A percentile compares a stretch with the other conserved stretches of the same genome.
These are phyloP conservation scores for Lepus townsendii DNA, from an alignment of 2,797 vertebrate genomes.

Conservation along the genomic window DNA sequence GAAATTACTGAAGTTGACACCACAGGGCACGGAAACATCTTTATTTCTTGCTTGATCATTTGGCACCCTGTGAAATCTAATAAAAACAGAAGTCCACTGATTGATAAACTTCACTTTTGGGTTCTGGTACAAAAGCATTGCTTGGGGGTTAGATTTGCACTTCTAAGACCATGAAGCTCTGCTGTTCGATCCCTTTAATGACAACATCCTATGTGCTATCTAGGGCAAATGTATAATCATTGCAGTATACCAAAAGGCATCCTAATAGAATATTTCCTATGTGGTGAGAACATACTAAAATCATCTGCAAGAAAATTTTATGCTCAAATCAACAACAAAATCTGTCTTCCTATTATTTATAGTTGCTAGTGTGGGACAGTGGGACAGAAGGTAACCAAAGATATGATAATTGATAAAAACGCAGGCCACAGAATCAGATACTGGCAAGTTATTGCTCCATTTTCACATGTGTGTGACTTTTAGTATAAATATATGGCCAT, in stretches of 20 bases:
- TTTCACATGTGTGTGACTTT: slow-evolving; percentile 18
- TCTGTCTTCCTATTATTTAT: not conserved
- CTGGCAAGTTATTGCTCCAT: not conserved
- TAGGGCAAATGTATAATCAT: not conserved
- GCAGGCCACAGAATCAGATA: not conserved
- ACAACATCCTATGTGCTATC: not conserved
- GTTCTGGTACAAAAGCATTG: not conserved
- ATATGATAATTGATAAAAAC: slow-evolving; percentile 17
- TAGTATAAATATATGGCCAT: not conserved
- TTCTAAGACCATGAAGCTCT: not conserved
- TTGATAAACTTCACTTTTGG: not conserved
- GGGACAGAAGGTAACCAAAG: not conserved
- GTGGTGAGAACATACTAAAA: not conserved
- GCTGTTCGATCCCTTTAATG: not conserved
- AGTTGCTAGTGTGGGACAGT: not conserved
- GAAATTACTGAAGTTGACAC: not conserved
- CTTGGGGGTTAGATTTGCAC: not conserved
- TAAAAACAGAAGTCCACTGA: not conserved
- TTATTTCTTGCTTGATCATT: not conserved
- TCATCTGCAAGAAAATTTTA: not conserved
- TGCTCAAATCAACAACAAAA: not conserved
- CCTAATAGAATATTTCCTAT: not conserved
- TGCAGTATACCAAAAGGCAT: not conserved
- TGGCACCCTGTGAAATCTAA: not conserved
- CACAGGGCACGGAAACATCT: not conserved